phyloP scores from a whole-genome alignment of 2,888 invertebrate species.

The Escarpia spicata region DNA sequence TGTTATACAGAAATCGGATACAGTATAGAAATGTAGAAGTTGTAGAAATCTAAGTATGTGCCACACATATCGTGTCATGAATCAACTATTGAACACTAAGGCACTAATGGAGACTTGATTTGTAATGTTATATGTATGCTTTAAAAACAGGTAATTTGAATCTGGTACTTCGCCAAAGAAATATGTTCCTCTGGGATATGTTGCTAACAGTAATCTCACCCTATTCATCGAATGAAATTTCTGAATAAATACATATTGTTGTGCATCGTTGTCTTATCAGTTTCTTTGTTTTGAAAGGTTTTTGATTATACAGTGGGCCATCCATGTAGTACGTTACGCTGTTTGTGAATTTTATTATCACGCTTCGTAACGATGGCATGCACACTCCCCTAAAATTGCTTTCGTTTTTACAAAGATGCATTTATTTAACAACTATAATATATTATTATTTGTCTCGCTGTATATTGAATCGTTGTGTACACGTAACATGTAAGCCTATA shows the following conservation, averaged over 20 bases:
- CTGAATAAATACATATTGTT: background rate
- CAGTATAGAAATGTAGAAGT: background rate
- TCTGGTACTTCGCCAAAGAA: background rate
- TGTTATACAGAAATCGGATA: background rate
- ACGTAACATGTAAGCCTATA: too few species aligned
- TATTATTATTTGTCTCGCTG: too few species aligned
- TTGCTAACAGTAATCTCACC: background rate
- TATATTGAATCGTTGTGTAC: too few species aligned
- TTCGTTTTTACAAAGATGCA: too few species aligned
- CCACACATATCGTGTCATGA: background rate
- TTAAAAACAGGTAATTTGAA: background rate
- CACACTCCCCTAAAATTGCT: too few species aligned
- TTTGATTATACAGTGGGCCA: too few species aligned
- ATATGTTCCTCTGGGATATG: background rate
- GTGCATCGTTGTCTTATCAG: background rate
- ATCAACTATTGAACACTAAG: background rate
- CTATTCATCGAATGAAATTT: background rate
- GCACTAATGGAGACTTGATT: background rate
- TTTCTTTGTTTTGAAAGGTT: background rate
- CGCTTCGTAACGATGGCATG: too few species aligned
- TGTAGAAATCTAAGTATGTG: background rate
- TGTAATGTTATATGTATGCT: background rate
- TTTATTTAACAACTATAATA: too few species aligned
- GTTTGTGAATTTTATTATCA: too few species aligned
- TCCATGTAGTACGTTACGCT: too few species aligned